Evolutionary conservation across 2,797 vertebrate species (phyloP).

Genomic region (Emydoidea blandingii): DNA sequence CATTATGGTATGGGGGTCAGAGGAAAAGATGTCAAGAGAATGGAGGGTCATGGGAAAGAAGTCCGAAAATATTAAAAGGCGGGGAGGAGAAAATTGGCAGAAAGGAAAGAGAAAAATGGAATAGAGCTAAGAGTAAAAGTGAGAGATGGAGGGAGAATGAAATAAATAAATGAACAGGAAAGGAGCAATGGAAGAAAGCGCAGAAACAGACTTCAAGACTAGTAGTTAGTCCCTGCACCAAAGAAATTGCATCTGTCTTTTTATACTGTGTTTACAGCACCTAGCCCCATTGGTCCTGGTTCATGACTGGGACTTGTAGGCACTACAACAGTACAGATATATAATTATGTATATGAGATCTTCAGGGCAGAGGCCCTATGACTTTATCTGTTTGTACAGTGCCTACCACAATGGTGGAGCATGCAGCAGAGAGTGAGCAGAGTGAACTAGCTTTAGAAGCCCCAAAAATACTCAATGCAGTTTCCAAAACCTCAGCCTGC

Average conservation of each 20-base stretch:
- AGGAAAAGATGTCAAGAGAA: neutral
- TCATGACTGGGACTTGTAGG: neutral
- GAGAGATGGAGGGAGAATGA: slow-evolving; percentile 27
- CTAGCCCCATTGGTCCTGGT: neutral
- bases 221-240: neutral
- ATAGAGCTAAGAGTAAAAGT: slow-evolving; percentile 44
- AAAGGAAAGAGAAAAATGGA: slow-evolving; percentile 52
- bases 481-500: slow-evolving; percentile 1
- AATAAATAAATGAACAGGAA: slow-evolving; percentile 51
- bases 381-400: neutral
- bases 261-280: neutral
- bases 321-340: neutral
- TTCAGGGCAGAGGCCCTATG: neutral
- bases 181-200: slow-evolving; percentile 42
- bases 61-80: slow-evolving; percentile 7
- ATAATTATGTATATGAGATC: accelerated
- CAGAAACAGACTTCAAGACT: slow-evolving; percentile 24
- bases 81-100: neutral
- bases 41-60: neutral
- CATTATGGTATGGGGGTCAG: neutral
- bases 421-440: neutral
- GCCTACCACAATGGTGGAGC: neutral
- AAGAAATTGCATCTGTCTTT: neutral
- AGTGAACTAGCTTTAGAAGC: neutral
- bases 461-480: neutral